These are phyloP conservation scores for Cladopsammia gracilis DNA, from an alignment of 64 coral and sea anemone species.

Conservation along the genomic window DNA sequence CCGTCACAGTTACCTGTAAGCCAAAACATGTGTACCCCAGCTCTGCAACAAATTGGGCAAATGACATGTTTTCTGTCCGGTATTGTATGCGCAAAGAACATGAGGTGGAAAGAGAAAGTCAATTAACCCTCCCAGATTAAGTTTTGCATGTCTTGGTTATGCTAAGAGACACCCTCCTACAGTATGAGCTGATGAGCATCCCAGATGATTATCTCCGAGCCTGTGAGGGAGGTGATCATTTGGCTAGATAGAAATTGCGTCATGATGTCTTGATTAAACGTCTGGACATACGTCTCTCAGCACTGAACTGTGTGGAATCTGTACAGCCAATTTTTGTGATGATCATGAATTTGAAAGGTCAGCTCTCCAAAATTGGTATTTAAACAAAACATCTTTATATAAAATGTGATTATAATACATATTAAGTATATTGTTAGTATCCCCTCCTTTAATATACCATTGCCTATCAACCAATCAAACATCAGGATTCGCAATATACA, in stretches of 20 bases:
- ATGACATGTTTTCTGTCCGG: conserved; percentile 58
- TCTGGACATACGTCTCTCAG: conserved; percentile 35
- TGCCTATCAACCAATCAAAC: conserved; percentile 52
- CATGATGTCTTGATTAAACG: conserved; percentile 31
- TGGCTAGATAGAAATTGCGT: not conserved
- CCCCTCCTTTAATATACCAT: conserved; percentile 45
- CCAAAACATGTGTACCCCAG: conserved; percentile 40
- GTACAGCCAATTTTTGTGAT: conserved; percentile 43
- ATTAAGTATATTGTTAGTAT: conserved; percentile 58
- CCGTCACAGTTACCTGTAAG: conserved; percentile 56
- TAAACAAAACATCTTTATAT: conserved; percentile 58
- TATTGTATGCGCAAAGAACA: conserved; percentile 44
- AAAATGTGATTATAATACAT: conserved; percentile 56
- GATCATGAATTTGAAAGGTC: conserved; percentile 46
- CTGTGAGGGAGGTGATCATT: conserved; percentile 27
- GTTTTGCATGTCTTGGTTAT: not conserved
- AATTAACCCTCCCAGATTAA: conserved; percentile 10
- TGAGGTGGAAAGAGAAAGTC: conserved; percentile 28
- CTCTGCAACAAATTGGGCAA: conserved; percentile 40
- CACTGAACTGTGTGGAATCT: not conserved
- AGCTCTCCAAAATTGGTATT: conserved; percentile 54
- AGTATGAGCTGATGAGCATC: conserved; percentile 64
- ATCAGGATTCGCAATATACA: conserved; percentile 39
- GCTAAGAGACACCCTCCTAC: conserved; percentile 49
- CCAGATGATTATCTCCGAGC: conserved; percentile 48